Base-by-base conservation (phyloP, 2,888 invertebrate genomes). In the Hybos culiciformis region DNA sequence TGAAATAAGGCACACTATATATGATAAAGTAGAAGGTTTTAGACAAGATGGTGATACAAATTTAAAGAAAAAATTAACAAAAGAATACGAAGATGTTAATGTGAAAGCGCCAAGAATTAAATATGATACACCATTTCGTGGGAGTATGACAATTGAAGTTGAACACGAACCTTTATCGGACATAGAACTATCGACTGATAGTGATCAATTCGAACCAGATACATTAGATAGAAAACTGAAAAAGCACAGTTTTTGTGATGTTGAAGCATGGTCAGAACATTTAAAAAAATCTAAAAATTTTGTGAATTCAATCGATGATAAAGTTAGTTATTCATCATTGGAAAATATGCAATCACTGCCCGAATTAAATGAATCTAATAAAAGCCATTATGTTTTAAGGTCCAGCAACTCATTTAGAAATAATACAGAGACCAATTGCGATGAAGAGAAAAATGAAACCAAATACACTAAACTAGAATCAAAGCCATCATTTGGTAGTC, bases 151-250 rank as follows among this genome's bases (percentile, higher is more conserved):
- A 23, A 88, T 88, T 47, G 84, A 85, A 67, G 82, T 87, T 1
- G 81, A 82, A 58, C 86, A 86, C 59, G 77, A 83, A 17, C 79
- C 84, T 1, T 79, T 81, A 53, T 81, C 84, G 56, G 78, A 82
- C 39, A 75, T 83, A 44, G 87, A 87, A 55, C 54, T 61, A 6
- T 61, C 61, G 6, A 66, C 66, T 0, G 66, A 66, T 32, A 84
- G 84, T 3, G 84, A 84, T 53, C 79, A 78, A 42, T 88, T 85
- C 54, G 88, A 88, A 60, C 86, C 87, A 0, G 87, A 88, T 51
- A 88, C 88, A 0, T 68, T 88, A 43, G 88, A 88, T 56, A 71
- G 87, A 20, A 86, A 86, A 57, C 78, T 81, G 34, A 75, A 70
- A 59, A 75, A 73, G 51, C 59, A 71, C 34, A 72, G 70, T 48